phyloP scores from a whole-genome alignment of 2,888 invertebrate genomes.

The Ophonus ardosiacus region DNA sequence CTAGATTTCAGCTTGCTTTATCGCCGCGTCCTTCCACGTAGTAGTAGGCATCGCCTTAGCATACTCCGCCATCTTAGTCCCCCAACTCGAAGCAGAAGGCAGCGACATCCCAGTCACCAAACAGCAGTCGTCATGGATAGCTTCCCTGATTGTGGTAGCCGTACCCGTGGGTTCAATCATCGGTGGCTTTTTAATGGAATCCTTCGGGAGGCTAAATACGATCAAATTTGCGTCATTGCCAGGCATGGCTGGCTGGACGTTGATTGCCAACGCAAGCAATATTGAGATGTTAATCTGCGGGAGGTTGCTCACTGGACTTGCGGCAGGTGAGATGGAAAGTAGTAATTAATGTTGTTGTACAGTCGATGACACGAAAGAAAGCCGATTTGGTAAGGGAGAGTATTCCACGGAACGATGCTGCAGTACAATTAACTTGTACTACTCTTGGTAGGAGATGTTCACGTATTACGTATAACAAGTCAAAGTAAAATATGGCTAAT shows the following conservation, averaged over 20 bases:
- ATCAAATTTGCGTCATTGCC: constrained; percentile 79
- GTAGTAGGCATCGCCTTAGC: constrained; percentile 80
- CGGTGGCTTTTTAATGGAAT: constrained; percentile 79
- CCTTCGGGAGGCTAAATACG: constrained; percentile 78
- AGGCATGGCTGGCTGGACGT: constrained; percentile 77
- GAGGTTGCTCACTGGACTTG: constrained; percentile 78
- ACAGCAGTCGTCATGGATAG: constrained; percentile 78
- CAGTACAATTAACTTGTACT: too few species aligned
- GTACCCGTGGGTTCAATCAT: constrained; percentile 78
- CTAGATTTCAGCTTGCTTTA: constrained; percentile 77
- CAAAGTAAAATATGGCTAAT: too few species aligned
- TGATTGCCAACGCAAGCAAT: constrained; percentile 77
- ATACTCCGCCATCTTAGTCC: constrained; percentile 79
- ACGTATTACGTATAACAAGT: too few species aligned
- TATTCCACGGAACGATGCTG: too few species aligned
- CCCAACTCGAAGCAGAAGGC: constrained; percentile 74
- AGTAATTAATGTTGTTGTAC: not conserved
- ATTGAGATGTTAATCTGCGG: constrained; percentile 77
- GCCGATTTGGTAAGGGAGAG: too few species aligned
- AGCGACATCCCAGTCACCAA: constrained; percentile 73
- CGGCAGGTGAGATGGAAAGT: constrained; percentile 73
- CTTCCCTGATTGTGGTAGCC: constrained; percentile 78
- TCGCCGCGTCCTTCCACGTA: constrained; percentile 79
- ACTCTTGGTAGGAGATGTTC: too few species aligned
- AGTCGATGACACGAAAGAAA: too few species aligned